Evolutionary conservation across 2,888 invertebrate species (phyloP).

Genomic region (Agrochola circellaris): DNA sequence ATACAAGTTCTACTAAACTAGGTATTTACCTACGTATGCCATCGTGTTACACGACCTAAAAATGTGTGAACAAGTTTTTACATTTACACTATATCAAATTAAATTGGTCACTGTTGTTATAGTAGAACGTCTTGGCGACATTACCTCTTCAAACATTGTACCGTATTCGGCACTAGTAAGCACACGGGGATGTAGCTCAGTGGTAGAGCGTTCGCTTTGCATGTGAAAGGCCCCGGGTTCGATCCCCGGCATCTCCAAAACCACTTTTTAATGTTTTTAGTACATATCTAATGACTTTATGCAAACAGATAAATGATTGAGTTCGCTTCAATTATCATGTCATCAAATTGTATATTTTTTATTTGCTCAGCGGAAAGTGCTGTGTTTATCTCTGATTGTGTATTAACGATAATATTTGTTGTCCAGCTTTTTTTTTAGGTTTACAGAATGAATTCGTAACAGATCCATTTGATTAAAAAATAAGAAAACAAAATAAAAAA

Average conservation of each 20-base stretch:
- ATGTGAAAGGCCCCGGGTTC: slow-evolving; percentile 99
- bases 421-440: background rate
- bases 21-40: background rate
- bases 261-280: slow-evolving; percentile 24
- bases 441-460: background rate
- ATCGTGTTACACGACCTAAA: background rate
- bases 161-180: background rate
- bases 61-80: slow-evolving; percentile 8
- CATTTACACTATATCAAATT: background rate
- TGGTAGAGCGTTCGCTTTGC: slow-evolving; percentile 99
- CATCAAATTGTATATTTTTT: background rate
- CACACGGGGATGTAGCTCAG: slow-evolving; percentile 97
- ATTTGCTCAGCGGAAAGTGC: background rate
- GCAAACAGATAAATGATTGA: background rate
- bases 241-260: slow-evolving; percentile 97
- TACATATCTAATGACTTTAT: background rate
- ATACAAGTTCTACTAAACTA: background rate
- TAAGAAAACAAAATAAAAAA: slow-evolving; percentile 50
- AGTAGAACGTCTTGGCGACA: background rate
- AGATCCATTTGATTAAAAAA: background rate
- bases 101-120: background rate
- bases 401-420: background rate
- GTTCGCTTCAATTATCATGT: background rate
- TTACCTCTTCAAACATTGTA: slow-evolving; percentile 7
- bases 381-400: background rate